Base-by-base conservation (phyloP, 2,888 invertebrate genomes). In the Reticulitermes lucifugus region DNA sequence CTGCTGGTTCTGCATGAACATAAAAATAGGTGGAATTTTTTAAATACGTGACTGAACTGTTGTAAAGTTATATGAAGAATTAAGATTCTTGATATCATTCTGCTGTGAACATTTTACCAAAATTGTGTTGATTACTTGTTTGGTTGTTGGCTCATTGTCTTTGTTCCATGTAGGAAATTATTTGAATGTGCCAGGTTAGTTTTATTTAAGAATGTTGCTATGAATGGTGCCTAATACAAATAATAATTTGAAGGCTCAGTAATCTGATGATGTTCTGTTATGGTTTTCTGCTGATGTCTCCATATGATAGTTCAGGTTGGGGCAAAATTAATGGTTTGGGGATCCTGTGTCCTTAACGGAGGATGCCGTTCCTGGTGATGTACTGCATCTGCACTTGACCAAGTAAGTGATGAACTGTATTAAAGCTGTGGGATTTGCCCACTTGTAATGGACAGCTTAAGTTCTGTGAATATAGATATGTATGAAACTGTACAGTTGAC, bases 251-350 rank as follows among this genome's bases (percentile, higher is more conserved):
- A 25, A 65, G 25, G 65, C 25, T 55, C 0, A 65, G 25, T n/a
- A n/a, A 25, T n/a, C n/a, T 65, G 6, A 65, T 65, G 14, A 18
- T 55, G 14, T 65, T 65, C 65, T 65, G 2, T 60, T 14, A 18
- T 71, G 71, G 35, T 71, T 14, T 73, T 41, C 73, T 73, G 73
- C 41, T 73, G 41, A 41, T 77, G 21, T 77, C 22, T 77, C 77
- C n/a, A 7, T 43, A 46, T 77, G 41, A 14, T n/a, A 41, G 41
- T 21, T 65, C 41, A 12, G 77, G 43, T 35, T 46, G 22, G 77
- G 77, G 77, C 77, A 41, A 77, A 77, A 75, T 75, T 75, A 35
- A 46, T 51, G 77, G 77, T 77, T 46, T 77, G 77, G 29, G 77
- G 41, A 73, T 77, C 43, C 77, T 77, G 77, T 43, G 46, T 18